phyloP scores from a whole-genome alignment of 2,113 vertebrate genomes.

The Macquaria australasica region DNA sequence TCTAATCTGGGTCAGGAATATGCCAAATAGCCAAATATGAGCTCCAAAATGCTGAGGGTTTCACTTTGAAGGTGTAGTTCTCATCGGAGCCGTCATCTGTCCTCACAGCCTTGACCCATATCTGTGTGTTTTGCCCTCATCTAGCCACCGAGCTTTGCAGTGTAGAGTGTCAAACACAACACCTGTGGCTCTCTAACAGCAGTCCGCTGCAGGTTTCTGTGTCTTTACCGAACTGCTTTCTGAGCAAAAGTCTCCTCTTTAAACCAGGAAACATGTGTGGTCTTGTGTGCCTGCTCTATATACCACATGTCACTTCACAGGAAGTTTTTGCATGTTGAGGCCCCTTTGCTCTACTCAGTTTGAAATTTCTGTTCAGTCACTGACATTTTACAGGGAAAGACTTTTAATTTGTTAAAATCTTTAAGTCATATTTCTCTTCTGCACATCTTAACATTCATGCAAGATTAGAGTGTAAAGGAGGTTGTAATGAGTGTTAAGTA shows the following conservation, averaged over 20 bases:
- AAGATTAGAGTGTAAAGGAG: background rate
- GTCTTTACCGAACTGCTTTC: background rate
- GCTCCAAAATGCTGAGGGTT: slow-evolving; percentile 23
- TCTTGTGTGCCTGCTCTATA: slow-evolving; percentile 30
- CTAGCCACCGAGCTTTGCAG: slow-evolving; percentile 24
- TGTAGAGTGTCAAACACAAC: slow-evolving; percentile 50
- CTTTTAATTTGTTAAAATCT: background rate
- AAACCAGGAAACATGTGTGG: slow-evolving; percentile 60
- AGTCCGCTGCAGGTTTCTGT: background rate
- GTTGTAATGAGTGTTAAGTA: background rate
- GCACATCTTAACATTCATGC: background rate
- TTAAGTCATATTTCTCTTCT: background rate
- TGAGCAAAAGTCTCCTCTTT: slow-evolving; percentile 4
- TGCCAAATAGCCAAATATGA: slow-evolving; percentile 8
- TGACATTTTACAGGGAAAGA: background rate
- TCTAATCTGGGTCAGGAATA: background rate
- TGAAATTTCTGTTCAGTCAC: slow-evolving; percentile 5
- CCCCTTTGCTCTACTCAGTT: slow-evolving; percentile 9
- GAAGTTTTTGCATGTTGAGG: slow-evolving; percentile 42
- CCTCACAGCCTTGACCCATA: slow-evolving; percentile 50
- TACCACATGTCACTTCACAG: slow-evolving; percentile 57
- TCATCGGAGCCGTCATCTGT: slow-evolving; percentile 13
- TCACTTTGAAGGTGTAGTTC: slow-evolving; percentile 30
- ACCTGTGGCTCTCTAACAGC: slow-evolving; percentile 37
- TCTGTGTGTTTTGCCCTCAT: slow-evolving; percentile 75